A percentile compares a stretch with the other conserved stretches of the same genome.
Evolutionary conservation across 2,888 invertebrate species (phyloP).

Genomic region (Cordilura impudica): DNA sequence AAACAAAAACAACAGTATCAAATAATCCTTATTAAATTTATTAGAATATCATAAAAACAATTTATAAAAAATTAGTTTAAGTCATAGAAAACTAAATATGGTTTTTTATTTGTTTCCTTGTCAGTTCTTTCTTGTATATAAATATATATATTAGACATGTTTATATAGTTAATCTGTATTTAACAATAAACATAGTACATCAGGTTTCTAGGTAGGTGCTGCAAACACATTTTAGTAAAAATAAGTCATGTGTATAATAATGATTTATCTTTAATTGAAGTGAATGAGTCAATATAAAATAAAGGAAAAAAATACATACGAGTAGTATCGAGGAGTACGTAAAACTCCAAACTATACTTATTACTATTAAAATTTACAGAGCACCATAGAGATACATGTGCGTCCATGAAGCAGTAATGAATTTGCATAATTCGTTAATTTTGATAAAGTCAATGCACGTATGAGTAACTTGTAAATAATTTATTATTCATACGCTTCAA

Average conservation of each 20-base stretch:
- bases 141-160: neutral
- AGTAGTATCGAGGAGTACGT: no score
- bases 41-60: slow-evolving; percentile 4
- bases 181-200: neutral
- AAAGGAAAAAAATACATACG: no score
- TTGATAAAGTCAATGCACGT: no score
- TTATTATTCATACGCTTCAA: no score
- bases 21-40: slow-evolving; percentile 22
- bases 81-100: neutral
- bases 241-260: slow-evolving; percentile 12
- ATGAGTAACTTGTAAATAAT: no score
- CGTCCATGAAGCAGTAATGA: no score
- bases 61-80: slow-evolving; percentile 12
- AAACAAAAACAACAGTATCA: neutral
- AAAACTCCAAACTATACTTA: no score
- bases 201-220: neutral
- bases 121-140: neutral
- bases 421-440: no score
- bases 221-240: neutral
- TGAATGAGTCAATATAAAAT: no score
- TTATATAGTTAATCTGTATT: neutral
- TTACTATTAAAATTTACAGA: no score
- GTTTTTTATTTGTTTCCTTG: neutral
- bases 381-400: no score
- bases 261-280: slow-evolving; percentile 15